phyloP scores from a whole-genome alignment of 2,797 vertebrate genomes.

The Anabacerthia variegaticeps region DNA sequence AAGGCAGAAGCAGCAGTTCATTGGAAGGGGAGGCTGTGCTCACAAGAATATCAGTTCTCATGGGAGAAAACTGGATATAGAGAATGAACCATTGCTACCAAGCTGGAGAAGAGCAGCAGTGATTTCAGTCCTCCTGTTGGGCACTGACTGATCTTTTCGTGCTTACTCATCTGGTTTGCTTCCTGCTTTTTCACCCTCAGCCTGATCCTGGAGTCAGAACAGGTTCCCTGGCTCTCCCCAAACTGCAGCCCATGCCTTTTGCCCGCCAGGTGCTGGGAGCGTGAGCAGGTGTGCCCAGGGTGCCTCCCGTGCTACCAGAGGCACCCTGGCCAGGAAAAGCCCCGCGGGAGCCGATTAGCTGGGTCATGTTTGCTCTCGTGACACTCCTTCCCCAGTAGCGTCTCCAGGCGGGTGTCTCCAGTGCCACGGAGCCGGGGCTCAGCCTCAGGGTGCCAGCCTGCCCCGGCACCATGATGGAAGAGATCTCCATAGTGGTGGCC shows the following conservation, averaged over 20 bases:
- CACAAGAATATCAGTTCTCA: conserved; percentile 19
- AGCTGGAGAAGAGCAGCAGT: not conserved
- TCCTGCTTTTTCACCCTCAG: not conserved
- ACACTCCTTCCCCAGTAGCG: conserved; percentile 43
- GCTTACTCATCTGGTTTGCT: not conserved
- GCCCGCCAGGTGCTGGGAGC: not conserved
- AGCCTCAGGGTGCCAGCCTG: conserved; percentile 1
- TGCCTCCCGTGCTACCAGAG: conserved; percentile 12
- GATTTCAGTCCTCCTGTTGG: not conserved
- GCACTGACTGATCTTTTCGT: not conserved
- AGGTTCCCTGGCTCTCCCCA: not conserved
- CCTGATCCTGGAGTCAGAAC: not conserved
- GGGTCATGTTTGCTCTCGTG: not conserved
- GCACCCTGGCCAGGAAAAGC: not conserved
- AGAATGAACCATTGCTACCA: not conserved
- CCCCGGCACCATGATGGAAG: conserved; percentile 92
- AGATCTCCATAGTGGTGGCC: conserved; percentile 93
- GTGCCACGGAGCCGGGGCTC: conserved; percentile 24
- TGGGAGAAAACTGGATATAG: conserved; percentile 22
- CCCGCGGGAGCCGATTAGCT: conserved; percentile 7
- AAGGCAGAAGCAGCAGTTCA: not conserved
- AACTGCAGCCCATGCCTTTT: not conserved
- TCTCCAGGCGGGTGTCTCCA: conserved; percentile 64
- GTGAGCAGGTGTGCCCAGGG: conserved; percentile 36
- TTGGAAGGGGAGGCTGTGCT: conserved; percentile 15